These are phyloP conservation scores for Cathartes aura DNA, from an alignment of 2,113 vertebrate genomes.

Conservation along the genomic window DNA sequence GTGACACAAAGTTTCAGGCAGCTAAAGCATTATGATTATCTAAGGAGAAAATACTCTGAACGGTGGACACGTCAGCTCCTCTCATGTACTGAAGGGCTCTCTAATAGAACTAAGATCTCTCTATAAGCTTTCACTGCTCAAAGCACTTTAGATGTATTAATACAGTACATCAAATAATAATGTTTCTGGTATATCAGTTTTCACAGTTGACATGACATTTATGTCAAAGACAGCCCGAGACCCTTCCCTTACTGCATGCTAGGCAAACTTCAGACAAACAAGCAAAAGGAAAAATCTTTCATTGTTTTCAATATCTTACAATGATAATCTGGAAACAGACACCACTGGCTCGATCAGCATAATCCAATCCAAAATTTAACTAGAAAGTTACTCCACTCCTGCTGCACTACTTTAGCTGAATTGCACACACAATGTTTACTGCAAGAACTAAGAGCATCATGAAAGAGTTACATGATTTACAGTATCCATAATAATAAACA, in stretches of 20 bases:
- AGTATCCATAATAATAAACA: background rate
- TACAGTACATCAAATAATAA: background rate
- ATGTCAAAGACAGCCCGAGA: background rate
- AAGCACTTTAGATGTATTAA: background rate
- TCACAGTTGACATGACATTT: background rate
- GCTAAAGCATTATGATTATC: background rate
- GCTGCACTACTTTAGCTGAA: background rate
- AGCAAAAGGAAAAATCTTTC: background rate
- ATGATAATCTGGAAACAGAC: background rate
- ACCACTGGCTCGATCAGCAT: background rate
- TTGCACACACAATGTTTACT: background rate
- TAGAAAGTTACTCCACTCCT: background rate
- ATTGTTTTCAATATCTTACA: background rate
- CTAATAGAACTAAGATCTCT: background rate
- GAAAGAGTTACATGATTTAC: accelerated
- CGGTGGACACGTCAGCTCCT: background rate
- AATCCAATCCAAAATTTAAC: background rate
- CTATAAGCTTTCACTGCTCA: background rate
- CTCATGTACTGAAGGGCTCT: background rate
- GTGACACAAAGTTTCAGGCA: background rate
- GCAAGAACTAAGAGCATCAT: background rate
- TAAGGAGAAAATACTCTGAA: background rate
- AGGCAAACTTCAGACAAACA: background rate
- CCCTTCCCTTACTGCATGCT: background rate
- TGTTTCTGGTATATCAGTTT: background rate